Base-by-base conservation (phyloP, 2,797 vertebrate species). In the Emys orbicularis region DNA sequence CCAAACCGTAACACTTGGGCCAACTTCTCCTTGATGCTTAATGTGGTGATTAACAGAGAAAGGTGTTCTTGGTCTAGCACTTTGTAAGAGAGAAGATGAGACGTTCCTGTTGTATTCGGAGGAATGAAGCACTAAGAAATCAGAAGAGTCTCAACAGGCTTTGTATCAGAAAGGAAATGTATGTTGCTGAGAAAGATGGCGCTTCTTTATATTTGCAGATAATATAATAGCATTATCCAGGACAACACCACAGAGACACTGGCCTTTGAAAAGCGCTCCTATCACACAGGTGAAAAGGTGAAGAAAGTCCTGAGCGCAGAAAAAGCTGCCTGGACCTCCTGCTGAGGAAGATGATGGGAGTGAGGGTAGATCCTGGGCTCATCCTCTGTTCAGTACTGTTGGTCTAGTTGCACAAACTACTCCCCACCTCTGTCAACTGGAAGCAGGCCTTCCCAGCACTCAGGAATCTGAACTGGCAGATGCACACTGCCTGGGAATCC, bases 201-300 rank as follows among this genome's bases (percentile, higher is more conserved):
- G 34, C 13, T 92, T 83, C 89, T 92, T 95, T 89, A 91, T 83
- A 91, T 68, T 47, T 88, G 31, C 44, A 80, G 90, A 80, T 81
- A 86, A 91, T 23, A 44, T 25, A 4, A 94, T 94, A 88, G 50
- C 56, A 34, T 88, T 72, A 94, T 54, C 88, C 77, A 91, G 82
- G 89, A 91, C 74, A 93, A 25, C 86, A 92, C 57, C 85, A 83
- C 50, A 86, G 37, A 86, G 89, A 90, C 34, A 96, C 83, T 91
- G 94, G 93, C 89, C 95, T 86, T 94, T 79, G 50, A 11, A 85
- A 50, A 44, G 88, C 92, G 92, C 49, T 86, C 61, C 95, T 92
- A 37, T 72, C 18, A 72, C 37, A 72, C n/a, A 72, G 68, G 21
- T 41, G 13, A 59, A 77, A 90, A 50, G 27, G 19, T 31, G 84